Percentiles rank a stretch among this genome's conserved stretches.
phyloP scores from a whole-genome alignment of 2,797 vertebrate genomes.

The Bradypus variegatus region DNA sequence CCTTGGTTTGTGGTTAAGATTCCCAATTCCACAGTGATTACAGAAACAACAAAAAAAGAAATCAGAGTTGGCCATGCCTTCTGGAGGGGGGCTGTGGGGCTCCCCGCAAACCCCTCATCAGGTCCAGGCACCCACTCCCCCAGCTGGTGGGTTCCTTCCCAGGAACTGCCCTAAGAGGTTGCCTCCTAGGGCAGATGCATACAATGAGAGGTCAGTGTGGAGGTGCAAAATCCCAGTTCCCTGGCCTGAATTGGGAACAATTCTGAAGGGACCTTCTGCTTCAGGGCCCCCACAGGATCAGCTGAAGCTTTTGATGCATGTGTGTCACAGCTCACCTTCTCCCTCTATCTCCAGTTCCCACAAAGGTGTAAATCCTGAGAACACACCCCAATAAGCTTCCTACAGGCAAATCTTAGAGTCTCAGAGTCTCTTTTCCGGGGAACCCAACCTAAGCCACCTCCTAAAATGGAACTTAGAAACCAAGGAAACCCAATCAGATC shows the following conservation, averaged over 20 bases:
- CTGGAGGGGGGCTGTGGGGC: background rate
- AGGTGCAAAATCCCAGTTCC: background rate
- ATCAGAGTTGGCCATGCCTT: background rate
- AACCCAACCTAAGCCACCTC: background rate
- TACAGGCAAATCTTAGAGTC: too few species aligned
- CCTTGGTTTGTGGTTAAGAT: background rate
- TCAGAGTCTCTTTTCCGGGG: background rate
- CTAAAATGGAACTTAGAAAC: background rate
- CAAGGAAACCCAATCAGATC: background rate
- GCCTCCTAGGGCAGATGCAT: background rate
- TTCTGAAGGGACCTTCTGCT: background rate
- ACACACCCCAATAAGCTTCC: background rate
- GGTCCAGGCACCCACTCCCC: background rate
- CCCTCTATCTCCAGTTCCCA: background rate
- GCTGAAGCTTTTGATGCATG: background rate
- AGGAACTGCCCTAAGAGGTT: background rate
- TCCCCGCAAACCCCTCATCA: background rate
- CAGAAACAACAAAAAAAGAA: background rate
- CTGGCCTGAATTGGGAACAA: background rate
- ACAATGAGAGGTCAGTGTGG: background rate
- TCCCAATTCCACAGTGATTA: background rate
- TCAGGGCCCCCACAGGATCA: accelerated
- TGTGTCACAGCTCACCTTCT: background rate
- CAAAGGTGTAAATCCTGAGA: background rate
- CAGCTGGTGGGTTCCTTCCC: background rate